phyloP scores from a whole-genome alignment of 2,113 vertebrate genomes.

The Macaca nemestrina region DNA sequence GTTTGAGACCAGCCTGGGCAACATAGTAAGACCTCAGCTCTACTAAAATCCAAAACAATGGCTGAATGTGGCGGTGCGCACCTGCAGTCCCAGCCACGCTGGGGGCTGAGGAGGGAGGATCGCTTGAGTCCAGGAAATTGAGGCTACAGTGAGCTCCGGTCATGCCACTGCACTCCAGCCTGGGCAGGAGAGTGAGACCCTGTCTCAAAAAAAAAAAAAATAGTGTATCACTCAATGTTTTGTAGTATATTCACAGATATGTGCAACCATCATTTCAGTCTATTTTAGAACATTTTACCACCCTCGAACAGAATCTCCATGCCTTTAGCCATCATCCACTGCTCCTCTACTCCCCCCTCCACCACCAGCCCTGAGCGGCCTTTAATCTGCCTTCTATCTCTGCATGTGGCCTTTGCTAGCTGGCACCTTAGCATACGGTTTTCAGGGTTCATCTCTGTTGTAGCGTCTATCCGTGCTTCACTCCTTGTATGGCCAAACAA shows the following conservation, averaged over 20 bases:
- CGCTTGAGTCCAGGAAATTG: no score
- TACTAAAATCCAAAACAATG: no score
- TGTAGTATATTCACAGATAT: neutral
- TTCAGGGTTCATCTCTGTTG: neutral
- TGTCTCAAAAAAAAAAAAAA: neutral
- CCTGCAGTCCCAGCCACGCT: no score
- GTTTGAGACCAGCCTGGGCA: no score
- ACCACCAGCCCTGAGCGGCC: neutral
- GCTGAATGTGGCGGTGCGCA: no score
- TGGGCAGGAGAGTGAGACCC: no score
- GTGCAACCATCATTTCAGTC: neutral
- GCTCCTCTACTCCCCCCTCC: no score
- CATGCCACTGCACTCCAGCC: no score
- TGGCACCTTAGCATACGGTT: neutral
- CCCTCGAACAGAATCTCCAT: neutral
- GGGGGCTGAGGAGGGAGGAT: no score
- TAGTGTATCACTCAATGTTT: neutral
- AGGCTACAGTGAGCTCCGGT: no score
- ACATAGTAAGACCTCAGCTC: no score
- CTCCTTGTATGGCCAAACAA: neutral
- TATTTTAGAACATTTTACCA: neutral
- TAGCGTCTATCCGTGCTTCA: neutral
- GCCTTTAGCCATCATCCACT: no score
- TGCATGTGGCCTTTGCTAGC: neutral
- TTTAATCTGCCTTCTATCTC: neutral